phyloP scores from a whole-genome alignment of 1,140 invertebrate species.

The Drosophila navojoa region DNA sequence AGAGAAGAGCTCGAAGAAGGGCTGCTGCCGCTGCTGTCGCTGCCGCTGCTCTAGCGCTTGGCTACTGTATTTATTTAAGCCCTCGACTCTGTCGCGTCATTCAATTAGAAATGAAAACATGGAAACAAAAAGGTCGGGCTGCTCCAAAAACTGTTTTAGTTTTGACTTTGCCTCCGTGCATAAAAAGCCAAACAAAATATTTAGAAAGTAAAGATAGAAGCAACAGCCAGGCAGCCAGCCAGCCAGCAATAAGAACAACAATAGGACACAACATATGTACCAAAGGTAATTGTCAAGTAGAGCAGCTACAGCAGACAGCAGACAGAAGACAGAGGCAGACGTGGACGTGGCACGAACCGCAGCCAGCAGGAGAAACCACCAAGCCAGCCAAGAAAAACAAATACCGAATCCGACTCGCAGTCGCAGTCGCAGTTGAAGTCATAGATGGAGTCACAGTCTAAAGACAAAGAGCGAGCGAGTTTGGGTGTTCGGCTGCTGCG shows the following conservation, averaged over 20 bases:
- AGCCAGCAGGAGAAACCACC: constrained; percentile 11
- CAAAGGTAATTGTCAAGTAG: constrained; percentile 81
- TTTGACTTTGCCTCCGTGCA: constrained; percentile 49
- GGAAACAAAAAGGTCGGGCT: constrained; percentile 68
- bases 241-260: constrained; percentile 31
- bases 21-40: not conserved
- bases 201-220: constrained; percentile 80
- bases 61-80: constrained; percentile 30
- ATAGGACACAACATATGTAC: constrained; percentile 68
- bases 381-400: constrained; percentile 24
- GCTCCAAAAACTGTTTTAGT: constrained; percentile 60
- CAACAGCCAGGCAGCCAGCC: constrained; percentile 29
- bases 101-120: constrained; percentile 81
- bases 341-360: constrained; percentile 58
- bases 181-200: constrained; percentile 64
- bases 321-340: too few relatives aligned
- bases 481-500: constrained; percentile 40
- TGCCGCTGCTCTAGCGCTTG: constrained; percentile 8
- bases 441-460: constrained; percentile 6
- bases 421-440: not conserved
- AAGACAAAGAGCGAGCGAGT: not conserved
- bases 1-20: constrained; percentile 42
- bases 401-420: constrained; percentile 10
- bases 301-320: constrained; percentile 56
- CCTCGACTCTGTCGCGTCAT: constrained; percentile 45